These are phyloP conservation scores for Megaustenia siamemsis DNA, from an alignment of 2,888 invertebrate genomes.

Conservation along the genomic window DNA sequence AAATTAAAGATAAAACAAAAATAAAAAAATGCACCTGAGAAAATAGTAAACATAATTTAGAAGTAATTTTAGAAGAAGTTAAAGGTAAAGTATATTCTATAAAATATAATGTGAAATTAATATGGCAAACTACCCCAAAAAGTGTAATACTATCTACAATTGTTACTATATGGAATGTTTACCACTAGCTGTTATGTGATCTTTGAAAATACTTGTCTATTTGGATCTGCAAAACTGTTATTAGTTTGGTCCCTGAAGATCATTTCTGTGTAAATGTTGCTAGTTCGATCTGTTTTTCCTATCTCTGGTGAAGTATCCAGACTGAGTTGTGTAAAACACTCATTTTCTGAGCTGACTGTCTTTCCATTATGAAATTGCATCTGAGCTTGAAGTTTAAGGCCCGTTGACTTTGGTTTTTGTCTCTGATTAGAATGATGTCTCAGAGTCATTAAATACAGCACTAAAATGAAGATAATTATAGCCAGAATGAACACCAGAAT, in stretches of 20 bases:
- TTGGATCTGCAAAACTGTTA: slow-evolving; percentile 4
- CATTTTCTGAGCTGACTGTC: slow-evolving; percentile 35
- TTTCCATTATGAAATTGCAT: slow-evolving; percentile 47
- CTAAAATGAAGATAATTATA: slow-evolving; percentile 61
- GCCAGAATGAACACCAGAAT: slow-evolving; percentile 61
- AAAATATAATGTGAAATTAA: no score
- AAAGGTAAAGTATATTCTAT: no score
- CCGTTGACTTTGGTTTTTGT: slow-evolving; percentile 60
- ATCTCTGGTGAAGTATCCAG: slow-evolving; percentile 17
- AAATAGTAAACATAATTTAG: no score
- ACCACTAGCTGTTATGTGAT: no score
- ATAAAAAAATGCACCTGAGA: no score
- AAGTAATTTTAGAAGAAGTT: no score
- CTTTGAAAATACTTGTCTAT: slow-evolving; percentile 11
- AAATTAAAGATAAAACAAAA: no score
- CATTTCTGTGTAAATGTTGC: slow-evolving; percentile 47
- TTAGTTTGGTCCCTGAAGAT: slow-evolving; percentile 38
- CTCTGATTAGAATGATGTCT: slow-evolving; percentile 56
- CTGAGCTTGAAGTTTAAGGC: slow-evolving; percentile 58
- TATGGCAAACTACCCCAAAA: no score
- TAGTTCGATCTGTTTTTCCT: slow-evolving; percentile 20
- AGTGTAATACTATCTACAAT: no score
- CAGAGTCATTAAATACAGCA: slow-evolving; percentile 53
- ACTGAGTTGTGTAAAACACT: slow-evolving; percentile 41
- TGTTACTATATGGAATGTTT: no score